These are phyloP conservation scores for Heterodera carotae DNA, from an alignment of 1,140 invertebrate genomes.

Conservation along the genomic window DNA sequence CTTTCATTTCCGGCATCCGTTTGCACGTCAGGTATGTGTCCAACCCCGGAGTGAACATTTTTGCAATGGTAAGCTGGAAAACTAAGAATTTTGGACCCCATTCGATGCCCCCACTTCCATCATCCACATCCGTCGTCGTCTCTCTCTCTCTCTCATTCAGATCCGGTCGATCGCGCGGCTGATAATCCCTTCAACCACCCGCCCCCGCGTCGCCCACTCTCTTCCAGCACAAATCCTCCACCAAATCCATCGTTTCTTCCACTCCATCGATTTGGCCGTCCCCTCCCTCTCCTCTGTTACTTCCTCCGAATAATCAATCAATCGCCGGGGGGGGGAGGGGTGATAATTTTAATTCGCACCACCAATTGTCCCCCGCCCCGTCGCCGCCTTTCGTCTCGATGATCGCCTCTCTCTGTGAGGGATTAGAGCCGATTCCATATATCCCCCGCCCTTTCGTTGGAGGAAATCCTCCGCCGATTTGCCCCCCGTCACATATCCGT, in stretches of 20 bases:
- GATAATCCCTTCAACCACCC: not conserved
- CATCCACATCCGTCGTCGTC: no score
- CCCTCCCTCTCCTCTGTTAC: not conserved
- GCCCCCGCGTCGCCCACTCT: no score
- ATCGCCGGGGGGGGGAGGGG: not conserved
- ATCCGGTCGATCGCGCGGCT: not conserved
- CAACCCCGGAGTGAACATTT: no score
- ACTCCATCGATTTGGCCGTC: not conserved
- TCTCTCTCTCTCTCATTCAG: not conserved
- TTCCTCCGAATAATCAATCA: not conserved
- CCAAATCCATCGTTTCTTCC: not conserved
- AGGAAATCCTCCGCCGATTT: not conserved
- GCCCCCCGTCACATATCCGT: no score
- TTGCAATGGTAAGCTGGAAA: no score
- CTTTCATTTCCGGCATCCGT: no score
- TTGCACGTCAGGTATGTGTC: no score
- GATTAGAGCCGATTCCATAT: no score
- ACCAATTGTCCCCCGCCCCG: not conserved
- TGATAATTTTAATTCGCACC: not conserved
- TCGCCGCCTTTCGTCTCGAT: not conserved
- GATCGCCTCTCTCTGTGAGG: not conserved
- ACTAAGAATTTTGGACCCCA: no score
- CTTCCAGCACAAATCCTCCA: not conserved
- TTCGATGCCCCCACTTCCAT: no score
- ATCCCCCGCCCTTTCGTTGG: no score